Percentiles rank a stretch among this genome's conserved stretches.
These are phyloP conservation scores for Anser brachyrhynchus DNA, from an alignment of 2,113 vertebrate genomes.

Conservation along the genomic window DNA sequence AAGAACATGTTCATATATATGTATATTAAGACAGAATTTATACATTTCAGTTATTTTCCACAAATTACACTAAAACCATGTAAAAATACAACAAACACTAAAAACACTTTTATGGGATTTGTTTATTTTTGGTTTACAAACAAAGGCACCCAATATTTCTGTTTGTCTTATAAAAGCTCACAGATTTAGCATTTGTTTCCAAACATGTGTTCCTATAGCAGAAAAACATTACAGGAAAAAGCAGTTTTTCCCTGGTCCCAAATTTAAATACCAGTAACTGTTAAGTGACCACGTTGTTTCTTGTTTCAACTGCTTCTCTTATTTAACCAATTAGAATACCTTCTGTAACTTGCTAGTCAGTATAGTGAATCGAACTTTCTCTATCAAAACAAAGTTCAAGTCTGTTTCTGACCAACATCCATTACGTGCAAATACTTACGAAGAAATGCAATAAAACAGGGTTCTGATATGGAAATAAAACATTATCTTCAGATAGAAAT, in stretches of 20 bases:
- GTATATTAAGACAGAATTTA: neutral
- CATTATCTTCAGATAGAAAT: neutral
- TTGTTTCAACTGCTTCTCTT: slow-evolving; percentile 15
- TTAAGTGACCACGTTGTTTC: slow-evolving; percentile 10
- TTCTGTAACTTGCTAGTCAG: slow-evolving; percentile 20
- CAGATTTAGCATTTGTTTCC: slow-evolving; percentile 71
- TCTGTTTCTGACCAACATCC: slow-evolving; percentile 13
- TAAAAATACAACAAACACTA: slow-evolving; percentile 58
- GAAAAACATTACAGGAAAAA: slow-evolving; percentile 51
- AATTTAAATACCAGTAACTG: slow-evolving; percentile 45
- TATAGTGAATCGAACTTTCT: neutral
- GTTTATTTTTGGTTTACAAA: slow-evolving; percentile 93
- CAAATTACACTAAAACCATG: neutral
- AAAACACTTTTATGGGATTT: slow-evolving; percentile 73
- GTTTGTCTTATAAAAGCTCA: slow-evolving; percentile 78
- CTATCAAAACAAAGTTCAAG: neutral
- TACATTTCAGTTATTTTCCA: neutral
- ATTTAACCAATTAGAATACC: neutral
- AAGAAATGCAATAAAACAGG: slow-evolving; percentile 6
- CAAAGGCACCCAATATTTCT: slow-evolving; percentile 89
- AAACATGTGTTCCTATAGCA: slow-evolving; percentile 59
- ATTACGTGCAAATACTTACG: neutral
- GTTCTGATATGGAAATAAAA: neutral
- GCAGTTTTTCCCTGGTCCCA: slow-evolving; percentile 48
- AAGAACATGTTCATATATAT: neutral